Conservation (phyloP, 2,888 invertebrate genomes). For the Polia nebulosa region DNA sequence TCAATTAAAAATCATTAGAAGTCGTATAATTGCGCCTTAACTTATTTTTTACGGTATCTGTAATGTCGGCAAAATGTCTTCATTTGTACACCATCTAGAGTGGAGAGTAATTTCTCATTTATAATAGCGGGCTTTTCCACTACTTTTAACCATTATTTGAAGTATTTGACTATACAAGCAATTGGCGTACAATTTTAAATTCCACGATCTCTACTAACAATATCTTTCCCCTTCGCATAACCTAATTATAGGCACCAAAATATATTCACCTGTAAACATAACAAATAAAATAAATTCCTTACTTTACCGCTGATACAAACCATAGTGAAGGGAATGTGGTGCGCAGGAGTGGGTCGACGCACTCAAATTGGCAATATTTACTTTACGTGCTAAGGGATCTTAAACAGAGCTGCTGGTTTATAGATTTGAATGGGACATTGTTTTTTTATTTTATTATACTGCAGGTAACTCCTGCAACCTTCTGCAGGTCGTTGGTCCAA, state of each 20-base stretch:
- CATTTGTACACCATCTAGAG: too few relatives aligned
- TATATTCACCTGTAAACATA: not conserved
- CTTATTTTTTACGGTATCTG: too few relatives aligned
- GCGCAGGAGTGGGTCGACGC: constrained; percentile 32
- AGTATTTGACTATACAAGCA: too few relatives aligned
- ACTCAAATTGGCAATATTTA: constrained; percentile 60
- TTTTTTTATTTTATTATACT: constrained; percentile 4
- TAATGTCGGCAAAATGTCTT: too few relatives aligned
- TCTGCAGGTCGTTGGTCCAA: constrained; percentile 1
- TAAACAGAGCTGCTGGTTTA: constrained; percentile 28
- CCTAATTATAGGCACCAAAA: not conserved
- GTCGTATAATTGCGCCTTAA: too few relatives aligned
- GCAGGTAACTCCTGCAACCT: not conserved
- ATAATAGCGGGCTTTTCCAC: too few relatives aligned
- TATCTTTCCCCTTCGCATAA: not conserved
- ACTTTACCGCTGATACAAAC: constrained; percentile 49
- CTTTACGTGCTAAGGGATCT: constrained; percentile 34
- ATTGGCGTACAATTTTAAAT: too few relatives aligned
- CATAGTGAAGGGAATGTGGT: constrained; percentile 38
- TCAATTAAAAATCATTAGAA: too few relatives aligned
- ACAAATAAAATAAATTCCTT: constrained; percentile 16
- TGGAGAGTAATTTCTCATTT: too few relatives aligned
- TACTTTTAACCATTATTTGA: too few relatives aligned
- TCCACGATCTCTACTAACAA: too few relatives aligned
- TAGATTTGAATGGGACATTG: constrained; percentile 25